Base-by-base conservation (phyloP, 1,140 invertebrate species). In the Kradibia gibbosae region DNA sequence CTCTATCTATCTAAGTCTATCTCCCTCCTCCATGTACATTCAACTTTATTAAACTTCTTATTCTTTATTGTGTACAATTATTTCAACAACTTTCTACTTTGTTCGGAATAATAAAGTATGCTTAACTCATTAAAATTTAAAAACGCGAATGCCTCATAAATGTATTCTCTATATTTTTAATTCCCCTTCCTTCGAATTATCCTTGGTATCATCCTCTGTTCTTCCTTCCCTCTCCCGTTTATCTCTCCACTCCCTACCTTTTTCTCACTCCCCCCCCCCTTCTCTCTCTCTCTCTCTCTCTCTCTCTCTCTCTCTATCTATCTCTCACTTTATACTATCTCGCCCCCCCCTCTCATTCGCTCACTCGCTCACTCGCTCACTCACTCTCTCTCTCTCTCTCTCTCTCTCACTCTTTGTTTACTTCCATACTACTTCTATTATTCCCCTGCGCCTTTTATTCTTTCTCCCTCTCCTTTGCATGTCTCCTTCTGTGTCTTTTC, bases 381-480 rank as follows among this genome's bases (percentile, higher is more conserved):
- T n/a, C n/a, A n/a, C n/a, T 71, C 65, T 71, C 74, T 57, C 71
- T 53, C 77, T 11, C 45, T n/a, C 45, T 72, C 45, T 74, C 65
- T 34, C 22, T 60, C 42, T 67, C 53, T 80, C 73, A 72, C 78
- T 77, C 65, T 80, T 78, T 73, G 50, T 80, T 80, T 73, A 78
- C 62, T 25, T 75, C 45, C 70, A 45, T 45, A 62, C 70, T 73
- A 74, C 75, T 45, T 73, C 67, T 74, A 72, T 75, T 45, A 55
- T 42, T 60, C 67, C 39, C 67, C 34, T 71, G 55, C 75, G 39
- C 53, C 50, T 65, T 62, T 80, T 79, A 62, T 55, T 57, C 78
- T 82, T 75, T 65, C 78, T 80, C 72, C 39, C 82, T 73, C 80
- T 82, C 72, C 71, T 71, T 75, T 74, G 36, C 60, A 57, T 78